phyloP scores from a whole-genome alignment of 2,797 vertebrate species.

The Eidolon dupreanum region DNA sequence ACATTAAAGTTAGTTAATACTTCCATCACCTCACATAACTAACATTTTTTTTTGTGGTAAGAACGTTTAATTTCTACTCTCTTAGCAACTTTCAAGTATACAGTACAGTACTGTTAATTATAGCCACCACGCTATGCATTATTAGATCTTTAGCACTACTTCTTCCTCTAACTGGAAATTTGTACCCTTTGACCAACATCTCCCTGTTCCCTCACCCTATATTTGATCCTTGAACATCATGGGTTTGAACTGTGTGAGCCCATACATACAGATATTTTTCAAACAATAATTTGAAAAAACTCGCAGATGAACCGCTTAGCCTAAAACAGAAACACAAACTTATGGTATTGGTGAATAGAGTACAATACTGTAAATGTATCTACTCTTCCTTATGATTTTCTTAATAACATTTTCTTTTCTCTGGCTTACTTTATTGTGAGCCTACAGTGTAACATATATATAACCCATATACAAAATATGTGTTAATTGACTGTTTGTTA shows the following conservation, averaged over 20 bases:
- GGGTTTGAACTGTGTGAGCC: not conserved
- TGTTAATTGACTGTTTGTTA: not conserved
- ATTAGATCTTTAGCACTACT: slow-evolving; percentile 1
- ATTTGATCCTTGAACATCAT: not conserved
- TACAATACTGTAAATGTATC: not conserved
- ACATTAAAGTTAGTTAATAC: not conserved
- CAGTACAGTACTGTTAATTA: not conserved
- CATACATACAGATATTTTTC: not conserved
- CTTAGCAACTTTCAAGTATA: not conserved
- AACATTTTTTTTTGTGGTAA: not conserved
- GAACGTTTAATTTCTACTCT: not conserved
- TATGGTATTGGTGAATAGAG: not conserved
- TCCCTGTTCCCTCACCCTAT: not conserved
- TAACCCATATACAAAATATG: not conserved
- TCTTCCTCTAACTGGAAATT: not conserved
- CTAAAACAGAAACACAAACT: not conserved
- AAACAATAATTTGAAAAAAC: not conserved
- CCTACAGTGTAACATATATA: not conserved
- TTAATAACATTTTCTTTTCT: not conserved
- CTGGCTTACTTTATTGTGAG: not conserved
- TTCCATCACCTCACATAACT: not conserved
- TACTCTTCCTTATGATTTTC: not conserved
- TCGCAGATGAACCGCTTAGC: not conserved
- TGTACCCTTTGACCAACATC: not conserved
- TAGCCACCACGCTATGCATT: not conserved